These are phyloP conservation scores for Chloromyia formosa DNA, from an alignment of 2,888 invertebrate species.

Conservation along the genomic window DNA sequence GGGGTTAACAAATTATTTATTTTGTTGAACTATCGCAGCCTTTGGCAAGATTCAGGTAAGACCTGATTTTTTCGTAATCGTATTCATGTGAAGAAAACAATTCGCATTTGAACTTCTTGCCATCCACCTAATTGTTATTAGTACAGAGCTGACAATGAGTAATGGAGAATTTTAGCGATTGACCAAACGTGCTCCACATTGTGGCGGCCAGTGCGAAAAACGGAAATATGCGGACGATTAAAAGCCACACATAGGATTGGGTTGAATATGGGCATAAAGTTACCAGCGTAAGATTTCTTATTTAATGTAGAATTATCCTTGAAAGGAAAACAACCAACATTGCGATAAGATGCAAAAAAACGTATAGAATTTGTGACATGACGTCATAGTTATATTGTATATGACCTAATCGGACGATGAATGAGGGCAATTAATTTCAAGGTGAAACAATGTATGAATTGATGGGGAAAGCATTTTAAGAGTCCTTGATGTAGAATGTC, in stretches of 20 bases:
- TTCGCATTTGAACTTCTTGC: no score
- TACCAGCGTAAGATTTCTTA: background rate
- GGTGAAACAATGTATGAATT: background rate
- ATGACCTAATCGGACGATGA: background rate
- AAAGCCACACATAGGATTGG: background rate
- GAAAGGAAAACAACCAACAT: background rate
- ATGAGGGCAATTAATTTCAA: constrained; percentile 17
- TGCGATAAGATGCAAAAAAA: constrained; percentile 21
- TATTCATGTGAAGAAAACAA: constrained; percentile 3
- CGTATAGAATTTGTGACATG: background rate
- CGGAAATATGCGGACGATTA: constrained; percentile 1
- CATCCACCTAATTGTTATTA: constrained; percentile 21
- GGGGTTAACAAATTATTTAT: constrained; percentile 20
- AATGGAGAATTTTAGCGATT: constrained; percentile 36
- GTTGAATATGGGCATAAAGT: constrained; percentile 30
- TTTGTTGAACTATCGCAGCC: background rate
- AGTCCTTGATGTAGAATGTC: background rate
- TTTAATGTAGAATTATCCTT: background rate
- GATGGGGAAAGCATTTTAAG: background rate
- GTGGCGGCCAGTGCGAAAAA: background rate
- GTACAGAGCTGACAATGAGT: constrained; percentile 34
- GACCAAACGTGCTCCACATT: constrained; percentile 13
- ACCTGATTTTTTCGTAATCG: background rate
- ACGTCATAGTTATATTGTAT: background rate
- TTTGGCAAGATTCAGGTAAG: background rate